Conservation (phyloP, 35 echinoderm and acorn worm species). For the Ophiothrix spiculata region DNA sequence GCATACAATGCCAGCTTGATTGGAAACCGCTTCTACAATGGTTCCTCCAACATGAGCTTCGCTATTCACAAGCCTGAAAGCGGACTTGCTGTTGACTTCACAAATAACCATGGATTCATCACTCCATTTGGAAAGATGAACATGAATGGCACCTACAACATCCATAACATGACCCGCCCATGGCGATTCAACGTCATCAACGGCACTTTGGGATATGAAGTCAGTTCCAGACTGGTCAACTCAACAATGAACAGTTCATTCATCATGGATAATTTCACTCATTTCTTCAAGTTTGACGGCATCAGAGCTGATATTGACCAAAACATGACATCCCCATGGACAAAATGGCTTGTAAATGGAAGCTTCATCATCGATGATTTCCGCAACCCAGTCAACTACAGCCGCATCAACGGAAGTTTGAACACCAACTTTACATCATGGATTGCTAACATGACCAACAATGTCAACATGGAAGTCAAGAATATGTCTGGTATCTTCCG, state of each 20-base stretch:
- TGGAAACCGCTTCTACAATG: slow-evolving; percentile 8
- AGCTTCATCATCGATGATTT: slow-evolving; percentile 19
- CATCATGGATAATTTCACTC: slow-evolving; percentile 31
- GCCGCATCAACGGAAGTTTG: slow-evolving; percentile 12
- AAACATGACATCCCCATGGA: slow-evolving; percentile 32
- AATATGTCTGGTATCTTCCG: slow-evolving; percentile 23
- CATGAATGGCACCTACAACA: slow-evolving; percentile 48
- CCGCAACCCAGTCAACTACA: slow-evolving; percentile 24
- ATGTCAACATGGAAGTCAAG: slow-evolving; percentile 18
- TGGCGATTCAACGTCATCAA: slow-evolving; percentile 42
- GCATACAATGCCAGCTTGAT: background rate
- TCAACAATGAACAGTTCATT: slow-evolving; percentile 42
- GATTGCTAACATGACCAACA: background rate
- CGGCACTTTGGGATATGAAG: slow-evolving; percentile 25
- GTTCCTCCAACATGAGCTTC: slow-evolving; percentile 10
- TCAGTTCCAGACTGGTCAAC: slow-evolving; percentile 54
- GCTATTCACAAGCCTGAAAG: slow-evolving; percentile 2
- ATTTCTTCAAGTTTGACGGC: slow-evolving; percentile 12
- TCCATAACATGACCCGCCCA: slow-evolving; percentile 40
- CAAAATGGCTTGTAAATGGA: background rate
- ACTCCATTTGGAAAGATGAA: slow-evolving; percentile 49
- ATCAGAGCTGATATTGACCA: slow-evolving; percentile 19
- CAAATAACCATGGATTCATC: slow-evolving; percentile 10
- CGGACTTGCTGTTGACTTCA: slow-evolving; percentile 17
- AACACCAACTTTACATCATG: background rate